Conservation (phyloP, 64 coral and sea anemone genomes). For the Acropora yongei region DNA sequence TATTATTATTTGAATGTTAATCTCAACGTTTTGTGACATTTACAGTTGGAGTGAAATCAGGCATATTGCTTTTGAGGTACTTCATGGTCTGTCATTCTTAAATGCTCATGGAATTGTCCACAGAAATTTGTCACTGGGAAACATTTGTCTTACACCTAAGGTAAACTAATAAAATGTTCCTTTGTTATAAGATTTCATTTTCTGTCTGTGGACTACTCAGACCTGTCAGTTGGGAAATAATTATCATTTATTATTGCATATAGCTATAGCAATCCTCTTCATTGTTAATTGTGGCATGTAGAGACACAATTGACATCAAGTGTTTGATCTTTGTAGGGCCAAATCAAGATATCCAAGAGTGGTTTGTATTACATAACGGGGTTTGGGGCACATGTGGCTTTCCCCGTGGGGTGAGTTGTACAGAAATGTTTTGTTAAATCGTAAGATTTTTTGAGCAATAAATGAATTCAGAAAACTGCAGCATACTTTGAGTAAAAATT, state of each 20-base stretch:
- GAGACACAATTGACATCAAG: background rate
- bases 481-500: too few relatives aligned
- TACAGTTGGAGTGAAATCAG: conserved; percentile 29
- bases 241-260: too few relatives aligned
- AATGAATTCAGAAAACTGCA: too few relatives aligned
- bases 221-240: too few relatives aligned
- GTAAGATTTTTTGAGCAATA: too few relatives aligned
- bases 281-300: too few relatives aligned
- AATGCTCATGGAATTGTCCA: conserved; percentile 82
- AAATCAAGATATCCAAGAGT: conserved; percentile 84
- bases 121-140: conserved; percentile 81
- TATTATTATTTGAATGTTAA: background rate
- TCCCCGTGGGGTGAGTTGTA: conserved; percentile 89
- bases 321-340: conserved; percentile 56
- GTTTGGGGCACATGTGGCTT: conserved; percentile 79
- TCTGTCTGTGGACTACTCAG: too few relatives aligned
- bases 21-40: background rate
- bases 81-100: conserved; percentile 80
- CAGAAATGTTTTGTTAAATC: background rate
- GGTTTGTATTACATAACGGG: conserved; percentile 89
- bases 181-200: too few relatives aligned
- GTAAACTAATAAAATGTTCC: conserved; percentile 14
- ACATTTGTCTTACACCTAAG: conserved; percentile 79
- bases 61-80: conserved; percentile 81
- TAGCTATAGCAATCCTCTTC: too few relatives aligned